Evolutionary conservation across 1,140 invertebrate species (phyloP), one percentile per base, ranked within the genome.

Genomic region (Panonychus citri): DNA sequence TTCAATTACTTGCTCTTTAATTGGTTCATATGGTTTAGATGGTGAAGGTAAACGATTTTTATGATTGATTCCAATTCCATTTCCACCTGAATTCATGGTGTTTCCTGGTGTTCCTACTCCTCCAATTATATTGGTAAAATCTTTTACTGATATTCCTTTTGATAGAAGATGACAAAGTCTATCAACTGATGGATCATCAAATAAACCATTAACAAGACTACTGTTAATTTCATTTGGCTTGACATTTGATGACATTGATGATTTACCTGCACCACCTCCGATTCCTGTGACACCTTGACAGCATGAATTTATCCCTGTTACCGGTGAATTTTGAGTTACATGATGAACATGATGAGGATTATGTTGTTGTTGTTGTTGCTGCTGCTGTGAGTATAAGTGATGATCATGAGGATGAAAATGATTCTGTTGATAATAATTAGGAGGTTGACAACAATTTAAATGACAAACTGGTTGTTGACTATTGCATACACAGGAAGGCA

Each of bases 401-500:
- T 34, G 30, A 34, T 34, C 5, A 34, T 34, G 12, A 34, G 30
- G 30, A 7, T 34, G 30, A n/a, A n/a, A n/a, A n/a, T n/a, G n/a
- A n/a, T n/a, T n/a, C n/a, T n/a, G n/a, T n/a, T n/a, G n/a, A n/a
- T n/a, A 40, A 40, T n/a, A 40, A 7, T n/a, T 17, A 4, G 54
- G n/a, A 24, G 40, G 25, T 19, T 28, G 55, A 56, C 26, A 49
- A 37, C 39, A 56, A 17, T 25, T 13, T 48, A n/a, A n/a, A 26
- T n/a, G 17, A 55, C n/a, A 27, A 55, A n/a, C 53, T 28, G 28
- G 28, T 15, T 40, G 48, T 15, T 28, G 30, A 19, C 10, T n/a
- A 27, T 37, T 12, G 55, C 39, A 17, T 28, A 28, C 37, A 53
- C 58, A 59, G 26, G 49, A 57, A 56, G 58, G 58, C 58, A 59